Percentiles rank a stretch among this genome's conserved stretches.
phyloP scores from a whole-genome alignment of 2,888 invertebrate genomes.

The Pherbina coryleti region DNA sequence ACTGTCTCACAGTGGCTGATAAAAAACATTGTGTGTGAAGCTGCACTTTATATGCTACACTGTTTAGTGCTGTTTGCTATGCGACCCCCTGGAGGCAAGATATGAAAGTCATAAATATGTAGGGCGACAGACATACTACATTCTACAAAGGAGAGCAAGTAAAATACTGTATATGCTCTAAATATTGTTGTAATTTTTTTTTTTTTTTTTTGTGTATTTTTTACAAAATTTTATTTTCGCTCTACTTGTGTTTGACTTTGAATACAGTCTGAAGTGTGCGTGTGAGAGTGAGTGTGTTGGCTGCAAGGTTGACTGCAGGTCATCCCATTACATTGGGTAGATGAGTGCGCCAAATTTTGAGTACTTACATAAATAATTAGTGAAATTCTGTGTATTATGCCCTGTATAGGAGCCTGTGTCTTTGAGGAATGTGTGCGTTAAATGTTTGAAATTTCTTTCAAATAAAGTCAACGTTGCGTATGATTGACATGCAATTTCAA shows the following conservation, averaged over 20 bases:
- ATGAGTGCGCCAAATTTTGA: no score
- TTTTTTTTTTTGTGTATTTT: no score
- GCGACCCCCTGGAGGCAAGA: not conserved
- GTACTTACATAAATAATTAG: no score
- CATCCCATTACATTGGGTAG: no score
- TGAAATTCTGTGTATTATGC: no score
- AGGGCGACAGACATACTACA: not conserved
- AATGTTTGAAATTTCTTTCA: no score
- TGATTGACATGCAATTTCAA: not conserved
- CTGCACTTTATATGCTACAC: not conserved
- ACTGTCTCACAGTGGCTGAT: conserved; percentile 21
- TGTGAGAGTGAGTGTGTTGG: not conserved
- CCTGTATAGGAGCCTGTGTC: no score
- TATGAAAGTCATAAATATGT: conserved; percentile 17
- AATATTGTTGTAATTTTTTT: no score
- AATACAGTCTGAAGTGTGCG: not conserved
- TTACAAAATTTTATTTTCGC: no score
- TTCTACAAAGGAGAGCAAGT: not conserved
- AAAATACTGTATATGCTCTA: no score
- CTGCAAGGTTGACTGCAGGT: not conserved
- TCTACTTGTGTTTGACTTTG: no score
- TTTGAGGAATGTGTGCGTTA: no score
- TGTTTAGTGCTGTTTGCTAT: not conserved
- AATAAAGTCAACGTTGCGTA: not conserved
- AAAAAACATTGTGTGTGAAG: not conserved